Conservation (phyloP, 2,888 invertebrate species). For the Ochropleura plecta region DNA sequence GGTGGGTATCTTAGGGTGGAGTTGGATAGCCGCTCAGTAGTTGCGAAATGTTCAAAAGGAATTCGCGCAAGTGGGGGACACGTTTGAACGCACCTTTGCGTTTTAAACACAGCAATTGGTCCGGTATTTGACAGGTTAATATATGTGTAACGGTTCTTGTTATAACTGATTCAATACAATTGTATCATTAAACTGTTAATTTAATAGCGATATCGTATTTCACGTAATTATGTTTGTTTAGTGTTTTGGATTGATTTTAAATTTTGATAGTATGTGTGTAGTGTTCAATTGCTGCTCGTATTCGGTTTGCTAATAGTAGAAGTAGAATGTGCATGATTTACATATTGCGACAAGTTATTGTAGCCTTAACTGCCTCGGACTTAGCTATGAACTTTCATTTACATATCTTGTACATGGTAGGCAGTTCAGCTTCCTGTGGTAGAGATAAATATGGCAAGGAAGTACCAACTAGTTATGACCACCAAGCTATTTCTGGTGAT, state of each 20-base stretch:
- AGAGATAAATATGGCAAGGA: neutral
- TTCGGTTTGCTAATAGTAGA: constrained; percentile 36
- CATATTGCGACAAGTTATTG: constrained; percentile 51
- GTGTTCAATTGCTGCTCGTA: constrained; percentile 20
- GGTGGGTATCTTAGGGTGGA: constrained; percentile 86
- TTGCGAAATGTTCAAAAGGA: constrained; percentile 82
- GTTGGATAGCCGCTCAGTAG: constrained; percentile 68
- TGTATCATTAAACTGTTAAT: constrained; percentile 69
- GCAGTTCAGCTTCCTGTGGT: constrained; percentile 12
- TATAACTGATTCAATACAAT: constrained; percentile 74
- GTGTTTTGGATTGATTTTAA: constrained; percentile 61
- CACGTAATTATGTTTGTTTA: constrained; percentile 69
- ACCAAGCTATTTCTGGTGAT: neutral
- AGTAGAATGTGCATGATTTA: constrained; percentile 51
- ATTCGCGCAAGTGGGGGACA: constrained; percentile 84
- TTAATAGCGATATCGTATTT: constrained; percentile 69
- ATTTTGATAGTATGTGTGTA: constrained; percentile 27
- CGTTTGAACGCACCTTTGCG: constrained; percentile 79
- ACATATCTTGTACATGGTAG: constrained; percentile 14
- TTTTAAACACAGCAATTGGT: constrained; percentile 86
- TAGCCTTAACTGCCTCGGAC: constrained; percentile 30
- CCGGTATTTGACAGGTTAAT: constrained; percentile 86
- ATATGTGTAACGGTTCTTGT: constrained; percentile 74
- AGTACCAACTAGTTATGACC: neutral
- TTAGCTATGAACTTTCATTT: constrained; percentile 30